Evolutionary conservation across 2,888 invertebrate genomes (phyloP).

Genomic region (Diabrotica balteata): DNA sequence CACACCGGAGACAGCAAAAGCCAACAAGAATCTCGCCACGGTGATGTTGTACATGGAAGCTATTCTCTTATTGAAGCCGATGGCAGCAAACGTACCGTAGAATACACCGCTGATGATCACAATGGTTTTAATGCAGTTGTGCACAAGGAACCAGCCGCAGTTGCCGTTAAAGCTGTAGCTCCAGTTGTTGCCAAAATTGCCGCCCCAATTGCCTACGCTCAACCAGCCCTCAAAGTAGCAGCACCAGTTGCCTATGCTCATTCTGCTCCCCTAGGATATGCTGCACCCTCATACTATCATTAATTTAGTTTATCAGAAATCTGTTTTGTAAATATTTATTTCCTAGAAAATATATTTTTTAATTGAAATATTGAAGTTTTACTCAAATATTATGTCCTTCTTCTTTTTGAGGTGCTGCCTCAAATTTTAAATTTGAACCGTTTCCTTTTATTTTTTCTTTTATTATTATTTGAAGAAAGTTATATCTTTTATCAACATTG

Average conservation of each 20-base stretch:
- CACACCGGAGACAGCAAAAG: constrained; percentile 64
- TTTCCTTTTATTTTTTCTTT: too few species aligned
- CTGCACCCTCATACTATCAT: constrained; percentile 40
- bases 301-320: too few species aligned
- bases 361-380: too few species aligned
- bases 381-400: too few species aligned
- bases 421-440: too few species aligned
- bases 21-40: constrained; percentile 69
- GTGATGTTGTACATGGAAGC: constrained; percentile 62
- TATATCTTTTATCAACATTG: too few species aligned
- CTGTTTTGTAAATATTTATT: too few species aligned
- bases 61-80: constrained; percentile 64
- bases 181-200: constrained; percentile 28
- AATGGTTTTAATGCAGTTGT: constrained; percentile 65
- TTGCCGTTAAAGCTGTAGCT: constrained; percentile 51
- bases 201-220: constrained; percentile 12
- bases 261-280: constrained; percentile 51
- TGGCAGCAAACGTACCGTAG: constrained; percentile 62
- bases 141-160: constrained; percentile 57
- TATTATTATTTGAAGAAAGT: too few species aligned
- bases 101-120: constrained; percentile 63
- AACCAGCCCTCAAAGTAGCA: constrained; percentile 50
- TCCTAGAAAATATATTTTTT: too few species aligned
- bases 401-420: too few species aligned
- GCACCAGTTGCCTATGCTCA: constrained; percentile 22